Evolutionary conservation across 35 echinoderm and acorn worm genomes (phyloP).

Genomic region (Apostichopus japonicus): DNA sequence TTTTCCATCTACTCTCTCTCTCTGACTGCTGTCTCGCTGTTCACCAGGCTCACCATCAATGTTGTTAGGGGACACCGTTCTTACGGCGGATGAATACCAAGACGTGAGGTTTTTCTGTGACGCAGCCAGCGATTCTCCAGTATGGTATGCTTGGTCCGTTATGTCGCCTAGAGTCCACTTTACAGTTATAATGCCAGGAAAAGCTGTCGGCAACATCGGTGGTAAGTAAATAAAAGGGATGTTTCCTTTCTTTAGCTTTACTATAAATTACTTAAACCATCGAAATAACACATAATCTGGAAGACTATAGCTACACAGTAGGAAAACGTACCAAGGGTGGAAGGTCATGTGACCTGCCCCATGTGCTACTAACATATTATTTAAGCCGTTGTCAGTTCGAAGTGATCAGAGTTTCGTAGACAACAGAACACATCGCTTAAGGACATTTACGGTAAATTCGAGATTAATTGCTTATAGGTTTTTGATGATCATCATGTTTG

Average conservation of each 20-base stretch:
- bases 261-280: too few relatives aligned
- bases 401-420: background rate
- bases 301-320: too few relatives aligned
- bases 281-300: too few relatives aligned
- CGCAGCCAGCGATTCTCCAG: constrained; percentile 6
- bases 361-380: too few relatives aligned
- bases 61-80: background rate
- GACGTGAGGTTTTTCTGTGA: constrained; percentile 28
- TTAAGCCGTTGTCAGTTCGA: too few relatives aligned
- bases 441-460: too few relatives aligned
- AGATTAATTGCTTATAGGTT: too few relatives aligned
- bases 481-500: too few relatives aligned
- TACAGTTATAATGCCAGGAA: constrained; percentile 5
- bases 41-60: constrained; percentile 15
- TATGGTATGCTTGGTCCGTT: constrained; percentile 41
- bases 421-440: background rate
- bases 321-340: too few relatives aligned
- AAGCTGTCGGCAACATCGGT: background rate
- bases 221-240: background rate
- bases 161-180: constrained; percentile 10
- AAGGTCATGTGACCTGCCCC: too few relatives aligned
- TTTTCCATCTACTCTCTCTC: too few relatives aligned
- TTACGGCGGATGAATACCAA: constrained; percentile 1
- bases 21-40: background rate
- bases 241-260: too few relatives aligned